phyloP scores from a whole-genome alignment of 2,113 vertebrate genomes.

The Etia nguti region DNA sequence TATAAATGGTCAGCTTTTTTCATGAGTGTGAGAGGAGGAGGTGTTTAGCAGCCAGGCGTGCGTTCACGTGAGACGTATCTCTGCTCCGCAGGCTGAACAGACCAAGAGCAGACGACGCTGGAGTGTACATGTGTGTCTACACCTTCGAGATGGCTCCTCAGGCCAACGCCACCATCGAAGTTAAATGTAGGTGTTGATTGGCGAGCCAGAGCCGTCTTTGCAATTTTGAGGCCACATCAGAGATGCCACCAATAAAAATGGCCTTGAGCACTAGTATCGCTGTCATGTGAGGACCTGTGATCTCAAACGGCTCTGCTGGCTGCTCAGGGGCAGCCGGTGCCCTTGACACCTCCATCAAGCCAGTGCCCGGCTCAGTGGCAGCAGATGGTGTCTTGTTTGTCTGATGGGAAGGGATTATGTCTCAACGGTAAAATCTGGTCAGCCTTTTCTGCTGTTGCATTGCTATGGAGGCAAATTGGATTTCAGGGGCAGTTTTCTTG shows the following conservation, averaged over 20 bases:
- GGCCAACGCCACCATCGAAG: conserved; percentile 90
- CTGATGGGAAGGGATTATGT: conserved; percentile 67
- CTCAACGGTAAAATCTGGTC: conserved; percentile 55
- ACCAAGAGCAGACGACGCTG: conserved; percentile 85
- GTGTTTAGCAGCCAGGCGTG: background rate
- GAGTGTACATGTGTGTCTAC: conserved; percentile 91
- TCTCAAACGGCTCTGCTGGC: conserved; percentile 20
- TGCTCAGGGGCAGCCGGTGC: conserved; percentile 35
- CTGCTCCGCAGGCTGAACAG: conserved; percentile 78
- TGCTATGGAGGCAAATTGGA: conserved; percentile 17
- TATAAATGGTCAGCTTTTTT: conserved; percentile 30
- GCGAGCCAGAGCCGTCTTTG: background rate
- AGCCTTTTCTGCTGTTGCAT: conserved; percentile 48
- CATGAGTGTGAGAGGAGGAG: background rate
- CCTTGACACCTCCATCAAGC: conserved; percentile 63
- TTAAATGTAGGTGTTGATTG: conserved; percentile 84
- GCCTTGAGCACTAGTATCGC: conserved; percentile 20
- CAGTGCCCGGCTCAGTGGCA: conserved; percentile 59
- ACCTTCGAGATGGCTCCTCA: conserved; percentile 75
- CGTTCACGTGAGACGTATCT: conserved; percentile 44
- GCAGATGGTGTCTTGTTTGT: conserved; percentile 77
- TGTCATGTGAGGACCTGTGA: conserved; percentile 36
- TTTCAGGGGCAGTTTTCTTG: conserved; percentile 1
- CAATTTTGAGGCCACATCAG: background rate
- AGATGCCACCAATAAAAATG: conserved; percentile 16